Base-by-base conservation (phyloP, 2,113 vertebrate species). In the Seriola aureovittata region DNA sequence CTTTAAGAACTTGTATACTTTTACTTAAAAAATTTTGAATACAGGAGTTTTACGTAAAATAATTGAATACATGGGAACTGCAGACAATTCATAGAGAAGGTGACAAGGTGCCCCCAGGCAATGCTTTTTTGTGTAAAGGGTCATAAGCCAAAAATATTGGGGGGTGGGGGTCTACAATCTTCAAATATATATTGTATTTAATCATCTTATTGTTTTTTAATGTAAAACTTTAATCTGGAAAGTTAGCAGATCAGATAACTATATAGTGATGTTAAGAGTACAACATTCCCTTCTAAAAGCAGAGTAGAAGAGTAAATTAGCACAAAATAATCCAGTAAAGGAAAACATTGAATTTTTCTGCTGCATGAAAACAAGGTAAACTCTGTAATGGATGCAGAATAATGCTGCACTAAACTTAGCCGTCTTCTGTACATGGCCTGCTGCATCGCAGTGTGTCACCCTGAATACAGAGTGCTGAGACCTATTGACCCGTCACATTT, bases 401-500 rank as follows among this genome's bases (percentile, higher is more conserved):
- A 67, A 85, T 68, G 17, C 34, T 23, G 3, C 34, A 60, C 40
- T 79, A 46, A 69, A 48, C 77, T 58, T 4, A 65, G 40, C 23
- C 52, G 4, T 48, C 34, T 52, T 34, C 42, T 78, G 19, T 12
- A 9, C 3, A 12, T 42, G 57, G 3, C 63, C 74, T 55, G 0
- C 46, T 64, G 25, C 62, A 62, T 38, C 72, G 32, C 46, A 50
- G 23, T 10, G 40, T 60, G 38, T 44, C 54, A n/a, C 38, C 71
- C 48, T 1, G 54, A 50, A 44, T 5, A 57, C 62, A 63, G 6
- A 29, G 8, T 11, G 58, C 78, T 34, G 14, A 59, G 71, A 91
- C 89, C 81, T 84, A 36, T 54, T 90, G 86, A 89, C 91, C 89
- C 58, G 32, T 62, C 72, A 52, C 77, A 63, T n/a, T 62, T 75